Evolutionary conservation across 2,888 invertebrate species (phyloP), one percentile per base, ranked within the genome.

Genomic region (Achlya flavicornis): DNA sequence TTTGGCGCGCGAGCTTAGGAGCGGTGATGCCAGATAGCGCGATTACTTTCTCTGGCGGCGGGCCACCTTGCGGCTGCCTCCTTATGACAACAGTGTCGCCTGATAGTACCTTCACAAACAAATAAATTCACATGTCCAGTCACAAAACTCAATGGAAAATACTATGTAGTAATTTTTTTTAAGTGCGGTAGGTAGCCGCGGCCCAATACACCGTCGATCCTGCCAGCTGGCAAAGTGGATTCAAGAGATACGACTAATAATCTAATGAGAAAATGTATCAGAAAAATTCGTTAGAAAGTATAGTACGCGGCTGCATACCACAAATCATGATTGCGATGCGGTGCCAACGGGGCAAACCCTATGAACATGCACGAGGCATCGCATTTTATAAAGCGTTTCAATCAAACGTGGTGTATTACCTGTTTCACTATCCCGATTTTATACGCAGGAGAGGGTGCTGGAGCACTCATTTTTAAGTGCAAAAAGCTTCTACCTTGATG

Each of bases 21-120:
- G 99, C 99, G 70, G 96, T 96, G 74, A 99, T 96, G 86, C 98
- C 97, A 43, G 98, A 97, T 74, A 99, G 96, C 71, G 97, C 97
- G 63, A 99, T 95, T 73, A 97, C 97, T 91, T 97, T 97, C 92
- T 99, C 99, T 68, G 97, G 97, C 62, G 97, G 97, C 57, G 99
- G 99, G 48, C 98, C 98, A 19, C 98, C 98, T 83, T 96, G 96
- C 0, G 97, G 97, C 71, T 96, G 95, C 69, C 96, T 98, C 83
- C 98, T 95, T 77, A 99, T 97, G 61, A 99, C 96, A 66, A 99
- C 95, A 65, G 99, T 97, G 93, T 99, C 99, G 65, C 99, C 99
- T 67, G 99, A 99, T 69, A 98, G 95, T 70, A 99, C 97, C 99
- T 99, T 78, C 57, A 74, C 75, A 66, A 65, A 61, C 66, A 19